These are phyloP conservation scores for Procambarus clarkii DNA, from an alignment of 1,140 invertebrate species.

Conservation along the genomic window DNA sequence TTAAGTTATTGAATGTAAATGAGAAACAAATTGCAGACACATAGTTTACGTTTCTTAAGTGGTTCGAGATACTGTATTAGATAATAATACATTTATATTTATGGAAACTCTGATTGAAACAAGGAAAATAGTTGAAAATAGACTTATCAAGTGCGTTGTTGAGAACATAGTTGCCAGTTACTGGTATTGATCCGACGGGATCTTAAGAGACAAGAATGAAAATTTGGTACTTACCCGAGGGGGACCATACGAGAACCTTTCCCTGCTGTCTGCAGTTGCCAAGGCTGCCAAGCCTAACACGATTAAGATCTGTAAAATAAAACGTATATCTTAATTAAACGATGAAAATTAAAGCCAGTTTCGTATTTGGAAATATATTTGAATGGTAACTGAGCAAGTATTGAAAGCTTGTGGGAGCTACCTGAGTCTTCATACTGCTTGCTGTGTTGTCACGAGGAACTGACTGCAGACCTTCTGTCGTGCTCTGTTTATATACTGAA, in stretches of 20 bases:
- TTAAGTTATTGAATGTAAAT: too few species aligned
- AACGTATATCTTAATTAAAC: not conserved
- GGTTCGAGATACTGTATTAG: too few species aligned
- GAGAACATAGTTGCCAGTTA: too few species aligned
- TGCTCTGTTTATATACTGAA: not conserved
- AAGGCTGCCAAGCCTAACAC: constrained; percentile 29
- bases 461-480: not conserved
- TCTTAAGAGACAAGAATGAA: too few species aligned
- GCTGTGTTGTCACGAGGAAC: constrained; percentile 1
- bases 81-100: too few species aligned
- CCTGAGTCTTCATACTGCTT: not conserved
- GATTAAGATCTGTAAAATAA: constrained; percentile 26
- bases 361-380: not conserved
- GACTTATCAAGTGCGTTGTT: too few species aligned
- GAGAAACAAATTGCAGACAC: too few species aligned
- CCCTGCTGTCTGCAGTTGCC: constrained; percentile 38
- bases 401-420: not conserved
- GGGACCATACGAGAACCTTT: constrained; percentile 9
- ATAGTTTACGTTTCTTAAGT: too few species aligned
- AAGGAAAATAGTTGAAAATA: too few species aligned
- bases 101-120: too few species aligned
- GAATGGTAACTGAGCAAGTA: not conserved
- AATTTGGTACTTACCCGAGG: not conserved
- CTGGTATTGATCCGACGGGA: too few species aligned
- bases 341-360: not conserved